phyloP scores from a whole-genome alignment of 2,113 vertebrate species.

The Tragelaphus scriptus region DNA sequence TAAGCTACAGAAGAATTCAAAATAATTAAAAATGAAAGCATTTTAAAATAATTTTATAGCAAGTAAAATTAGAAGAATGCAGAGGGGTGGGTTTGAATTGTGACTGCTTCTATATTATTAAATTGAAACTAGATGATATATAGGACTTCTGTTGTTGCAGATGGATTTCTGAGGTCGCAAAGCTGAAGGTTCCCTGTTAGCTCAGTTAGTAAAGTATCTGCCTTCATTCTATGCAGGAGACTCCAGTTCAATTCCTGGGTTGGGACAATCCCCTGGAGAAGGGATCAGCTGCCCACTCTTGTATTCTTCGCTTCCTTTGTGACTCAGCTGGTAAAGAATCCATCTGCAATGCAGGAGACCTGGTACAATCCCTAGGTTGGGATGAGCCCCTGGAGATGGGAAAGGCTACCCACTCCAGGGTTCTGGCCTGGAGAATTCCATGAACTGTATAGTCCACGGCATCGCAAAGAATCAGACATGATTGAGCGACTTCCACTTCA shows the following conservation, averaged over 20 bases:
- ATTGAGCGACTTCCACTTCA: background rate
- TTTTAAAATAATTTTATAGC: background rate
- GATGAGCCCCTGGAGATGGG: background rate
- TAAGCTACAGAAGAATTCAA: background rate
- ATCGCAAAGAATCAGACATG: rapidly evolving
- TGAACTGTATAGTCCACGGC: background rate
- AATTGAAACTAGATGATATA: background rate
- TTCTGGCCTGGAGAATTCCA: background rate
- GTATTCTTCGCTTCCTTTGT: background rate
- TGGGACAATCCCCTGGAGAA: background rate
- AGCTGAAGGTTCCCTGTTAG: background rate
- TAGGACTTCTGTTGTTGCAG: background rate
- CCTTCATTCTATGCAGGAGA: background rate
- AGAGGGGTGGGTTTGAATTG: background rate
- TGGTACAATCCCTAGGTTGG: background rate
- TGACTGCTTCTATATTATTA: background rate
- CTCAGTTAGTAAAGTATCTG: background rate
- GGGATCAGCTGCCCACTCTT: background rate
- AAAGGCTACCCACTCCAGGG: background rate
- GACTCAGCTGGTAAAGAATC: background rate
- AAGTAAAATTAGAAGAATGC: background rate
- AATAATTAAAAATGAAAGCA: background rate
- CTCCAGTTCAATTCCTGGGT: background rate
- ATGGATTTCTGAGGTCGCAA: background rate
- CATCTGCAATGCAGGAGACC: background rate